These are phyloP conservation scores for Steinernema feltiae DNA, from an alignment of 1,140 invertebrate species.

Conservation along the genomic window DNA sequence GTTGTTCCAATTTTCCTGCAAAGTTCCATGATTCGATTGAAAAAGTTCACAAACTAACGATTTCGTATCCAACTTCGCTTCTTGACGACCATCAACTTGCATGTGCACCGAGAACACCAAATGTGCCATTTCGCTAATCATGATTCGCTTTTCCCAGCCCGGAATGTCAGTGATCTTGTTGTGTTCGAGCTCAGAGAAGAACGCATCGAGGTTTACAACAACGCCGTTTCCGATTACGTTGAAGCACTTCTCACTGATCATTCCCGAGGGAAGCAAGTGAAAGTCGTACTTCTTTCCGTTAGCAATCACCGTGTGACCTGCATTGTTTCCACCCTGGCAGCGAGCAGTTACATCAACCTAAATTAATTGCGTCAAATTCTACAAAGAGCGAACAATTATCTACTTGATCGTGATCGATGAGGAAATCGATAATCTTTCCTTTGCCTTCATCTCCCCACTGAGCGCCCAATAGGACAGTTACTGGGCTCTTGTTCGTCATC, in stretches of 20 bases:
- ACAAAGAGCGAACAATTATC: conserved; percentile 61
- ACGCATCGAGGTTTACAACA: conserved; percentile 86
- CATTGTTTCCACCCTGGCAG: conserved; percentile 95
- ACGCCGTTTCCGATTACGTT: conserved; percentile 98
- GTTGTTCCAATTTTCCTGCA: conserved; percentile 87
- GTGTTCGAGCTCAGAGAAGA: conserved; percentile 88
- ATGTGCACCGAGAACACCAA: conserved; percentile 65
- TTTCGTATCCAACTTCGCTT: conserved; percentile 68
- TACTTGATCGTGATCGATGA: conserved; percentile 80
- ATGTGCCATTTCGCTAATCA: conserved; percentile 92
- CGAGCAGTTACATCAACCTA: conserved; percentile 58
- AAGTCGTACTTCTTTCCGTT: conserved; percentile 89
- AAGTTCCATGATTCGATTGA: conserved; percentile 63
- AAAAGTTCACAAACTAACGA: conserved; percentile 61
- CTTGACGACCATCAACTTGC: conserved; percentile 88
- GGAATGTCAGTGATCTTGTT: conserved; percentile 71
- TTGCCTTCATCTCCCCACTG: conserved; percentile 99
- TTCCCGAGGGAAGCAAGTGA: conserved; percentile 91
- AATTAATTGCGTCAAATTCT: conserved; percentile 14
- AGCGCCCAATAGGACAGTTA: conserved; percentile 73
- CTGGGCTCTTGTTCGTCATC: not conserved
- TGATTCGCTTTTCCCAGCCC: conserved; percentile 77
- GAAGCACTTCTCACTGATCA: conserved; percentile 81
- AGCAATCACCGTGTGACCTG: conserved; percentile 96
- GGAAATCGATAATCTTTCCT: conserved; percentile 98